A percentile compares a stretch with the other conserved stretches of the same genome.
Evolutionary conservation across 2,888 invertebrate species (phyloP).

Genomic region (Acleris laterana): DNA sequence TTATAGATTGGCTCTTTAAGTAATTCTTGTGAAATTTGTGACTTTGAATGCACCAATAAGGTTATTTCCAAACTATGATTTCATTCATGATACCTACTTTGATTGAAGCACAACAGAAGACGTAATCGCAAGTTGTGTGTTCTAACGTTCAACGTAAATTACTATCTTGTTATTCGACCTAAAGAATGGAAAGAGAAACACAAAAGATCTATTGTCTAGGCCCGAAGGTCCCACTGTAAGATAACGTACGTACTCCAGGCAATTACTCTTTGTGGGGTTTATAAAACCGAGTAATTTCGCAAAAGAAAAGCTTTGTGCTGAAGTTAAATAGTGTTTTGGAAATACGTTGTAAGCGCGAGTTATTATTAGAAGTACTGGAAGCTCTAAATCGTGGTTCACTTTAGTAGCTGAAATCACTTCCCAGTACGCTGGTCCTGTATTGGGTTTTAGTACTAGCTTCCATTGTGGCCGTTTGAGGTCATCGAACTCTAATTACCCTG

Average conservation of each 20-base stretch:
- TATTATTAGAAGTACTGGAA: conserved; percentile 29
- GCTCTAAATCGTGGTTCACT: conserved; percentile 27
- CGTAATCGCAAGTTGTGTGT: conserved; percentile 20
- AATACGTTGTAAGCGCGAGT: conserved; percentile 11
- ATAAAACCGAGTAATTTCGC: conserved; percentile 27
- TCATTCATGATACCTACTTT: background rate
- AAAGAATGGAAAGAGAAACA: conserved; percentile 37
- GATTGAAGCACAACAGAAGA: conserved; percentile 6
- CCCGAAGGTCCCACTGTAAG: conserved; percentile 36
- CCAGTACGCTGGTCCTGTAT: conserved; percentile 28
- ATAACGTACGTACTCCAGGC: conserved; percentile 29
- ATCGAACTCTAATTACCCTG: conserved; percentile 78
- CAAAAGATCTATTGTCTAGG: conserved; percentile 36
- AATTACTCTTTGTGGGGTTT: conserved; percentile 34
- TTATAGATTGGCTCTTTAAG: no score
- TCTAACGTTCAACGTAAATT: conserved; percentile 24
- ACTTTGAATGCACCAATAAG: no score
- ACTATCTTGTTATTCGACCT: conserved; percentile 30
- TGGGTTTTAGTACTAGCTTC: conserved; percentile 57
- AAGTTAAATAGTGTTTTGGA: conserved; percentile 10
- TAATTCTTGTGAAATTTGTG: no score
- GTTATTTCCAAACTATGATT: no score
- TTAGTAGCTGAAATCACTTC: conserved; percentile 35
- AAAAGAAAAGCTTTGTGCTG: conserved; percentile 18
- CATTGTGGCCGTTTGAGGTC: conserved; percentile 68